phyloP scores from a whole-genome alignment of 1,140 invertebrate genomes.

The Trachelipus rathkii region DNA sequence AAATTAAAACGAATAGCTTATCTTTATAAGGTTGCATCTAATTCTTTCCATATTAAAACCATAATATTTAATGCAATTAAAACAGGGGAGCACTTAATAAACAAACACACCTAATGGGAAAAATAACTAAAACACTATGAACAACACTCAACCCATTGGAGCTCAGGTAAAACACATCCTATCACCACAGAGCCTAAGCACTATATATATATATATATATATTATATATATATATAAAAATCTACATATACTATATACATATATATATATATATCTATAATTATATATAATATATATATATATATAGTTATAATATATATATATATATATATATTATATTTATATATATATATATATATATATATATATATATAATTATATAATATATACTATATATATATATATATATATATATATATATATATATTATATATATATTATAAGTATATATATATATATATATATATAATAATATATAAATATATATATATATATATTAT shows the following conservation, averaged over 20 bases:
- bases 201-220: slow-evolving; percentile 10
- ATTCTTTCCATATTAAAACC: too few species aligned
- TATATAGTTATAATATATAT: neutral
- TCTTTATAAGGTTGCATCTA: too few species aligned
- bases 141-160: too few species aligned
- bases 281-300: slow-evolving; percentile 10
- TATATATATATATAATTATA: slow-evolving; percentile 13
- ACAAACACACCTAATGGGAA: too few species aligned
- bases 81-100: too few species aligned
- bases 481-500: neutral
- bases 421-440: slow-evolving; percentile 8
- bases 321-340: neutral
- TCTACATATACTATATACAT: neutral
- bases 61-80: too few species aligned
- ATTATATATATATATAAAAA: neutral
- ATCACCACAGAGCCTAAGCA: too few species aligned
- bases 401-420: slow-evolving; percentile 16
- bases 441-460: slow-evolving; percentile 5
- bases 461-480: too few species aligned
- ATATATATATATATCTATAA: slow-evolving; percentile 3
- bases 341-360: too few species aligned
- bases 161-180: too few species aligned
- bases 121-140: too few species aligned
- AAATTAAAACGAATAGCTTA: too few species aligned
- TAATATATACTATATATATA: slow-evolving; percentile 5